Evolutionary conservation across 1,140 invertebrate species (phyloP).

Genomic region (Hyles euphorbiae): DNA sequence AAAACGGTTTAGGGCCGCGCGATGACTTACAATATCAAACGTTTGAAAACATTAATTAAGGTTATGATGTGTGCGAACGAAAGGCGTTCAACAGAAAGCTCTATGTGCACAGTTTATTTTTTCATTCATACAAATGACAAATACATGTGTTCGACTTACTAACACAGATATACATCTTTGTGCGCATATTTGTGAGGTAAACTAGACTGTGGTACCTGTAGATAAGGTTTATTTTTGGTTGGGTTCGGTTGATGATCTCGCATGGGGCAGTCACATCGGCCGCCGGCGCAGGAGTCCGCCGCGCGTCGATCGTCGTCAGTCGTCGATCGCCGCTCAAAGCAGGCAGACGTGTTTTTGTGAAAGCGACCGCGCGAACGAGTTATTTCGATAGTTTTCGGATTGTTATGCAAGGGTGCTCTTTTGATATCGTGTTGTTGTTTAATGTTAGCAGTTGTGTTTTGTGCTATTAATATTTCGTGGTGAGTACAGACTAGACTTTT

Average conservation of each 20-base stretch:
- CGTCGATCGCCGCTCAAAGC: constrained; percentile 29
- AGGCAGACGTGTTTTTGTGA: too few relatives aligned
- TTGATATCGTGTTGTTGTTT: too few relatives aligned
- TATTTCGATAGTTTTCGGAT: too few relatives aligned
- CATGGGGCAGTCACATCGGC: constrained; percentile 65
- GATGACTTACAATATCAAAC: constrained; percentile 44
- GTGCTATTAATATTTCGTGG: too few relatives aligned
- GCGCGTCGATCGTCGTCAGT: constrained; percentile 42
- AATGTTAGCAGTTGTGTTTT: too few relatives aligned
- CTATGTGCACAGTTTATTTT: constrained; percentile 63
- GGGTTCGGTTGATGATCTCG: constrained; percentile 44
- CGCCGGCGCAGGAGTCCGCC: constrained; percentile 46
- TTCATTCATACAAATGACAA: constrained; percentile 71
- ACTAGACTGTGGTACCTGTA: constrained; percentile 5
- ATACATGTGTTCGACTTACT: constrained; percentile 69
- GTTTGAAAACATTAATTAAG: constrained; percentile 68
- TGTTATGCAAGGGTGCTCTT: too few relatives aligned
- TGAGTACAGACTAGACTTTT: too few relatives aligned
- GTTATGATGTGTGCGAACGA: constrained; percentile 55
- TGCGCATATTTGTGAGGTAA: constrained; percentile 15
- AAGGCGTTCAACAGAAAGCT: constrained; percentile 59
- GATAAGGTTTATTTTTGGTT: constrained; percentile 28
- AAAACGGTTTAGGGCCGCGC: constrained; percentile 1
- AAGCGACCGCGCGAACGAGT: too few relatives aligned
- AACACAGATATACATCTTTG: constrained; percentile 57